Base-by-base conservation (phyloP, 2,888 invertebrate species). In the Hypomecis punctinalis region DNA sequence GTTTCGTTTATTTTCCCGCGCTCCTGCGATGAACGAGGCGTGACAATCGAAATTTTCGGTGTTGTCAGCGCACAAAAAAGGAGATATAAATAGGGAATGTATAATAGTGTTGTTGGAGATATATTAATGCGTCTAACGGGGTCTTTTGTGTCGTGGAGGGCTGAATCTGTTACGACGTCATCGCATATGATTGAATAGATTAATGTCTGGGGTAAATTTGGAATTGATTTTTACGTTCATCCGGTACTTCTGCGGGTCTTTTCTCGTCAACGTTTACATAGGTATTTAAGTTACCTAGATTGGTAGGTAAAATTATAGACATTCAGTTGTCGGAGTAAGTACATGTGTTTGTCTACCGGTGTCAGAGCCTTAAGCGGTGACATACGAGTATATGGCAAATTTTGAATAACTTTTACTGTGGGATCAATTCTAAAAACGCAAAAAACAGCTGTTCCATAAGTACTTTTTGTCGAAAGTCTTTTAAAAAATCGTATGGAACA, bases 121-220 rank as follows among this genome's bases (percentile, higher is more conserved):
- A 86, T 89, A 88, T 89, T 88, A 90, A 91, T 87, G 90, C 89
- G 85, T 85, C 86, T 90, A 91, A 91, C 90, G 90, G 91, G 80
- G 73, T 80, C 86, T 73, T 81, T 90, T 89, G 88, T 89, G 81
- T 83, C 80, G 77, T 76, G 66, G 73, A 79, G 84, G 86, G 84
- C 79, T 81, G 79, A 78, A 79, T 81, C 80, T 82, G 82, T 84
- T 83, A 83, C 78, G 77, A 81, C 80, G 81, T 86, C 81, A 79
- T 79, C 63, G 55, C 59, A 56, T 63, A 55, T 47, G 59, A 60
- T 57, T 65, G 53, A 66, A 66, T 46, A 47, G 59, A 63, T 66
- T 68, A 40, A 61, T 63, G 55, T 59, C 63, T 48, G 56, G 73
- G 64, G 68, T 73, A 52, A 53, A 51, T 10, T 49, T 39, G 36